Conservation (phyloP, 2,113 vertebrate genomes). For the Passer montanus region DNA sequence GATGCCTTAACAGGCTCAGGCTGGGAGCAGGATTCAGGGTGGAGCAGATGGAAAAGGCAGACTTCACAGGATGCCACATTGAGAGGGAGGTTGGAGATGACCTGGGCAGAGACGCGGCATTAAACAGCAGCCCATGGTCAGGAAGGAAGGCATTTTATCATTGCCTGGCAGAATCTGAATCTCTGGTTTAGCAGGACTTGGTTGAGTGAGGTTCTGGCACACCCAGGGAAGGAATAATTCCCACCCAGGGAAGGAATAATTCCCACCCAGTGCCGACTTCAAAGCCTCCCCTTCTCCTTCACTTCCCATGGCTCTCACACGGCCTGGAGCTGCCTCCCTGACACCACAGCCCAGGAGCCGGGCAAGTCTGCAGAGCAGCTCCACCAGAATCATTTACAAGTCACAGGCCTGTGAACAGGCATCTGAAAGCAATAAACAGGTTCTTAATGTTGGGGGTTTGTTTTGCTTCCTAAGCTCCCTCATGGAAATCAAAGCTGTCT, state of each 20-base stretch:
- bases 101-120: neutral
- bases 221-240: neutral
- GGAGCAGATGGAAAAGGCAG: neutral
- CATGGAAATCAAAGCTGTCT: constrained; percentile 35
- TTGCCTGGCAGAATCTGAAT: neutral
- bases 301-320: neutral
- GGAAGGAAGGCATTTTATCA: neutral
- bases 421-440: constrained; percentile 62
- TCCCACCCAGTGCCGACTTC: neutral
- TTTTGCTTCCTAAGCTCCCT: constrained; percentile 43
- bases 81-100: neutral
- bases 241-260: neutral
- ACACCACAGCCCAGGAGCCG: constrained; percentile 2
- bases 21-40: neutral
- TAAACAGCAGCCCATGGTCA: neutral
- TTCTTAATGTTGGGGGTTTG: neutral
- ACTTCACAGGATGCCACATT: rapidly evolving
- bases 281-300: neutral
- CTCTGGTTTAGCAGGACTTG: neutral
- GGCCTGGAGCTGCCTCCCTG: neutral
- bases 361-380: neutral
- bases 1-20: neutral
- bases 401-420: constrained; percentile 31
- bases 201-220: neutral
- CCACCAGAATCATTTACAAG: constrained; percentile 10